phyloP scores from a whole-genome alignment of 2,113 vertebrate species.

The Mesocricetus auratus region DNA sequence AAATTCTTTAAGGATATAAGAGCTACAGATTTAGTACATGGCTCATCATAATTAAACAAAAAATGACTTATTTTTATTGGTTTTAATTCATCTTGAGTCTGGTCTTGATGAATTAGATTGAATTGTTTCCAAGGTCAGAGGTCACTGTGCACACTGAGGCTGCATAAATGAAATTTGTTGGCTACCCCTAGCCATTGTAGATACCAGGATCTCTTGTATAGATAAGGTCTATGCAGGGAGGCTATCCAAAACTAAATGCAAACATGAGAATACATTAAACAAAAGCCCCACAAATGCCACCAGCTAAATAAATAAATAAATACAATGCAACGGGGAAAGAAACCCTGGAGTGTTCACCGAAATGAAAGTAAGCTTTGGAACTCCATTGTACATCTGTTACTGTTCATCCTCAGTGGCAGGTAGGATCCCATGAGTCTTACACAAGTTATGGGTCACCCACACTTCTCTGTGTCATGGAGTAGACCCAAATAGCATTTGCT shows the following conservation, averaged over 20 bases:
- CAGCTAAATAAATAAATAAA: not conserved
- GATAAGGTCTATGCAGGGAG: not conserved
- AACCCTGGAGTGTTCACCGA: not conserved
- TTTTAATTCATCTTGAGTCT: conserved; percentile 10
- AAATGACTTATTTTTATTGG: not conserved
- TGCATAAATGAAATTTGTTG: not conserved
- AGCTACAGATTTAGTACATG: not conserved
- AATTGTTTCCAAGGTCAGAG: conserved; percentile 28
- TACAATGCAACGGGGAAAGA: not conserved
- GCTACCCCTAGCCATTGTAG: not conserved
- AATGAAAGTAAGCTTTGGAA: not conserved
- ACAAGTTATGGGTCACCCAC: rapidly evolving
- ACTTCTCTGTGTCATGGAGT: not conserved
- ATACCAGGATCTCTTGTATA: not conserved
- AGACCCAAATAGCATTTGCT: not conserved
- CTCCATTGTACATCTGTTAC: not conserved
- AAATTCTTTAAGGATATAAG: not conserved
- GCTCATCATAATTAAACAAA: not conserved
- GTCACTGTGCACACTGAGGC: not conserved
- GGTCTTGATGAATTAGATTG: conserved; percentile 31
- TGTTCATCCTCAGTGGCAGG: too few species aligned
- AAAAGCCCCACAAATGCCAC: not conserved
- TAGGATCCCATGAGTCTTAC: not conserved
- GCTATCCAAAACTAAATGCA: not conserved
- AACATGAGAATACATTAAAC: not conserved